Evolutionary conservation across 2,888 invertebrate species (phyloP).

Genomic region (Scaeva pyrastri): DNA sequence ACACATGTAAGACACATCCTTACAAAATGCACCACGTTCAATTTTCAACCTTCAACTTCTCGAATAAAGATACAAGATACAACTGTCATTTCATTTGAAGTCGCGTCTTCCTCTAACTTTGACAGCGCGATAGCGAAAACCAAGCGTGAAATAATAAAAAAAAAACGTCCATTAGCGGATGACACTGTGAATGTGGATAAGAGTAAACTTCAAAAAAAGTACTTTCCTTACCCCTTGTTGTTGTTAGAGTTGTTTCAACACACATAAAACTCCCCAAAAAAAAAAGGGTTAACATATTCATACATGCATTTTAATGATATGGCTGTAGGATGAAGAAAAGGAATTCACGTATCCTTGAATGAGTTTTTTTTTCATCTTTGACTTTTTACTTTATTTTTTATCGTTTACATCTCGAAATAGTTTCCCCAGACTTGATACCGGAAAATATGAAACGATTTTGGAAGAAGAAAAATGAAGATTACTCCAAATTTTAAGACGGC

Average conservation of each 20-base stretch:
- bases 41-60: conserved; percentile 34
- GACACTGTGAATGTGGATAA: conserved; percentile 40
- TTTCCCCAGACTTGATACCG: conserved; percentile 29
- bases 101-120: conserved; percentile 23
- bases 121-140: conserved; percentile 10
- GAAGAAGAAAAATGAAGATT: conserved; percentile 40
- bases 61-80: no score
- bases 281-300: conserved; percentile 34
- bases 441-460: conserved; percentile 17
- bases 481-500: conserved; percentile 25
- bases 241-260: conserved; percentile 33
- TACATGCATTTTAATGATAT: neutral
- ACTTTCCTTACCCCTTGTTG: conserved; percentile 10
- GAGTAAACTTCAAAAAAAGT: conserved; percentile 49
- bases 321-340: neutral
- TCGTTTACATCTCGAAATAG: conserved; percentile 54
- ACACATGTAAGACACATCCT: conserved; percentile 19
- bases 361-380: conserved; percentile 31
- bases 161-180: conserved; percentile 66
- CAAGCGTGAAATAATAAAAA: conserved; percentile 30
- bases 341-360: conserved; percentile 40
- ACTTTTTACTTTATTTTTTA: conserved; percentile 44
- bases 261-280: conserved; percentile 26
- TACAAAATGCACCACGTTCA: conserved; percentile 10
- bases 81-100: conserved; percentile 45